Percentiles rank a stretch among this genome's conserved stretches.
These are phyloP conservation scores for Hybognathus amarus DNA, from an alignment of 2,797 vertebrate genomes.

Conservation along the genomic window DNA sequence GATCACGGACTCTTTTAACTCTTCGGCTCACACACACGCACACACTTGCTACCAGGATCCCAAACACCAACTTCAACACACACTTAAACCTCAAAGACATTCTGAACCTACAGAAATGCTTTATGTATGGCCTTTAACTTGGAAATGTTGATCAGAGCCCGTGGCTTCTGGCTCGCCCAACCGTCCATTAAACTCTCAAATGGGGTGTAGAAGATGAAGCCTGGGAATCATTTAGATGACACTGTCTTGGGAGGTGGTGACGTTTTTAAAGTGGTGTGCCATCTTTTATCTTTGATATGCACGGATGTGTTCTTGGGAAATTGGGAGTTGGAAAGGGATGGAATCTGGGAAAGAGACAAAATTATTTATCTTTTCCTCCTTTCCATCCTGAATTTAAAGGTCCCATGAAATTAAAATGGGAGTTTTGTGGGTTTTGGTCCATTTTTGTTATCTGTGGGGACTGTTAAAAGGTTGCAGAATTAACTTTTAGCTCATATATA, in stretches of 20 bases:
- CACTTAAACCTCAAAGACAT: conserved; percentile 38
- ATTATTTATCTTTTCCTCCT: conserved; percentile 15
- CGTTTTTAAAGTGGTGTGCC: conserved; percentile 31
- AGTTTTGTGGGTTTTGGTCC: conserved; percentile 2
- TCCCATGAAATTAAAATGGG: neutral
- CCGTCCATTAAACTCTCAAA: conserved; percentile 37
- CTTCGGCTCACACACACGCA: conserved; percentile 56
- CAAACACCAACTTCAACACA: conserved; percentile 37
- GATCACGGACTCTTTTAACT: conserved; percentile 68
- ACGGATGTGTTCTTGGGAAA: conserved; percentile 19
- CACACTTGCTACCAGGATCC: conserved; percentile 51
- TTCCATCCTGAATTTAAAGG: conserved; percentile 9
- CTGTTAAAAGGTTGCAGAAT: neutral
- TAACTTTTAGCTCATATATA: neutral
- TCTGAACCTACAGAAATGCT: conserved; percentile 29
- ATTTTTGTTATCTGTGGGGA: neutral
- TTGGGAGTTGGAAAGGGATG: conserved; percentile 10
- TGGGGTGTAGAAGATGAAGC: conserved; percentile 37
- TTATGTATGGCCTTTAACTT: conserved; percentile 10
- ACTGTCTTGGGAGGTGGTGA: conserved; percentile 24
- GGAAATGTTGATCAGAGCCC: conserved; percentile 18
- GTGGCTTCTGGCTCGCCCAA: conserved; percentile 28
- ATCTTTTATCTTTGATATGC: conserved; percentile 28
- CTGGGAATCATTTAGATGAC: conserved; percentile 26
- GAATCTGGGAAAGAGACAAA: conserved; percentile 33